These are phyloP conservation scores for Empidonax alnorum DNA, from an alignment of 2,113 vertebrate genomes.

Conservation along the genomic window DNA sequence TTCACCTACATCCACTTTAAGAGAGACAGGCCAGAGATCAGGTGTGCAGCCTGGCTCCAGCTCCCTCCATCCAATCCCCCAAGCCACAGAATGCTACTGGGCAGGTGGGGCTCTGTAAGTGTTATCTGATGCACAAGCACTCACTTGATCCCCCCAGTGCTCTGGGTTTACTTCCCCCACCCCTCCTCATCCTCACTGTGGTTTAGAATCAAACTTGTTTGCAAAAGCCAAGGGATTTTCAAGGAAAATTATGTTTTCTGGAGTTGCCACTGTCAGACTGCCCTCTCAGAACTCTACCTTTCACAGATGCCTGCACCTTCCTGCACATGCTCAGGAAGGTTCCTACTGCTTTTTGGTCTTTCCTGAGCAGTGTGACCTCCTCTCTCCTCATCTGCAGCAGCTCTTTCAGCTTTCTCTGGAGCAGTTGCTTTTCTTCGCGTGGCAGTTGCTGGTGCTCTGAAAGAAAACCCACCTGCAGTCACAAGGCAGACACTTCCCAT, in stretches of 20 bases:
- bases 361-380: conserved; percentile 72
- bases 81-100: neutral
- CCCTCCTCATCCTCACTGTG: neutral
- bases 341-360: conserved; percentile 74
- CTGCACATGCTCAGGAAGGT: conserved; percentile 81
- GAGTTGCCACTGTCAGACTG: neutral
- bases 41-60: neutral
- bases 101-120: neutral
- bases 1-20: conserved; percentile 77
- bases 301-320: conserved; percentile 74
- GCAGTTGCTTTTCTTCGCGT: accelerated
- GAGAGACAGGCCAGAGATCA: neutral
- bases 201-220: neutral
- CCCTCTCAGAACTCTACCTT: conserved; percentile 70
- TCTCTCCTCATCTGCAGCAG: conserved; percentile 71
- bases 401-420: neutral
- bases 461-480: neutral
- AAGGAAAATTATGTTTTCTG: neutral
- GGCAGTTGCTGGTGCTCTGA: conserved; percentile 25
- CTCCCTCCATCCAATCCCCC: neutral
- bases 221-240: neutral
- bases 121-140: neutral
- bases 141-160: neutral
- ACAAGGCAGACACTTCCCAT: neutral
- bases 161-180: neutral